Conservation (phyloP, 2,113 vertebrate genomes). For the Coryphaenoides rupestris region DNA sequence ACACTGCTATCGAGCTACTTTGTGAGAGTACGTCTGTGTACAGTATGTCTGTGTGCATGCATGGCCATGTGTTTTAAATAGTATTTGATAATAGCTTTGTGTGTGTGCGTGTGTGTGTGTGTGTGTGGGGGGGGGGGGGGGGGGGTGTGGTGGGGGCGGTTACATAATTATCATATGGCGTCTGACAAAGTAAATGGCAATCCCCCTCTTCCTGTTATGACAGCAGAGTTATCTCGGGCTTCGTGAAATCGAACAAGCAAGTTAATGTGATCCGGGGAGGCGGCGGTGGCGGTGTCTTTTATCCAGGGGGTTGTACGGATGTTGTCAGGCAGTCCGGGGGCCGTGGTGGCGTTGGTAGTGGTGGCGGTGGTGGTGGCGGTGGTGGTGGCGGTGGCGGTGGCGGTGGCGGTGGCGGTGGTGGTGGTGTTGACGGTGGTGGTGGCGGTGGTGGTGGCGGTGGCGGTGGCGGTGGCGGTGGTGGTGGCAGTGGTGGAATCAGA, state of each 20-base stretch:
- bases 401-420: slow-evolving; percentile 15
- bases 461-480: slow-evolving; percentile 16
- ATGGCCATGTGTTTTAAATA: too few species aligned
- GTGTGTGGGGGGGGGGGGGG: background rate
- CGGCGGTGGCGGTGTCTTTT: slow-evolving; percentile 46
- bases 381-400: slow-evolving; percentile 39
- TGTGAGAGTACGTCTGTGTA: too few species aligned
- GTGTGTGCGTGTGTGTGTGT: too few species aligned
- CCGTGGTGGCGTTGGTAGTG: slow-evolving; percentile 52
- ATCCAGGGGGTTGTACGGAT: slow-evolving; percentile 34
- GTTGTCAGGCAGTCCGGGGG: too few species aligned
- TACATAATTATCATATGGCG: too few species aligned
- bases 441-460: slow-evolving; percentile 38
- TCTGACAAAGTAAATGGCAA: too few species aligned
- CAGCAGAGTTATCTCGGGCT: slow-evolving; percentile 56
- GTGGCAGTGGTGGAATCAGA: slow-evolving; percentile 33
- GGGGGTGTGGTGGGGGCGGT: background rate
- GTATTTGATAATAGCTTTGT: too few species aligned
- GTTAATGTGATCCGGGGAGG: slow-evolving; percentile 65
- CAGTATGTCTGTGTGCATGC: too few species aligned
- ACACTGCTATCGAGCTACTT: too few species aligned
- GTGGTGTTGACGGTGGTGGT: slow-evolving; percentile 45
- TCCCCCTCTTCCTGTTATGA: background rate
- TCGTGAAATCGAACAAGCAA: slow-evolving; percentile 66
- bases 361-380: slow-evolving; percentile 26